Evolutionary conservation across 2,113 vertebrate species (phyloP), one percentile per base, ranked within the genome.

Genomic region (Rhinolophus ferrumequinum): DNA sequence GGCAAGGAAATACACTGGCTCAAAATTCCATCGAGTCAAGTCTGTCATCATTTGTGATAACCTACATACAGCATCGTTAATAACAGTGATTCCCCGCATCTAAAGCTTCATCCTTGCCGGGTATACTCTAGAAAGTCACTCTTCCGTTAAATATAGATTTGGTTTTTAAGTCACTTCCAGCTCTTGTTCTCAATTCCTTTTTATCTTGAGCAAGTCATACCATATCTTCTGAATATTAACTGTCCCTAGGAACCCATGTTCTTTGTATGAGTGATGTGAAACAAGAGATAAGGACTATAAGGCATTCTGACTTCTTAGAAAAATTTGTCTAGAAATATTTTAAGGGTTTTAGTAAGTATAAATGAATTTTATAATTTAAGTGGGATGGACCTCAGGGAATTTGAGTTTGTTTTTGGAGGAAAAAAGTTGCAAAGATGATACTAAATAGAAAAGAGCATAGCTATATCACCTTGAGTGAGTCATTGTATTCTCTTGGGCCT

Each of bases 171-270:
- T 94, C 84, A 94, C 41, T 94, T 93, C 50, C 54, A 94, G 73
- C n/a, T 94, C 73, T 77, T 90, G 66, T 92, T 94, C 66, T 91
- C 73, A 96, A 97, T 84, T 95, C 73, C 26, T 83, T 92, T 96
- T 90, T 86, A 93, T 91, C 70, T 77, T 70, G 12, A 87, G n/a
- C 16, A 93, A 95, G 76, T 80, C 66, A 64, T 38, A 81, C 18
- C 3, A 86, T 1, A 81, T 56, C 82, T 82, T 95, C 76, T 84
- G 80, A 80, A 67, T 80, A 93, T 30, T 79, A 93, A 72, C 3
- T 56, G 6, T 76, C 28, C 69, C 64, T 28, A 62, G 56, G n/a
- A 94, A 66, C 35, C 38, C 21, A 14, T 62, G 21, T 58, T 56
- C 26, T 44, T 7, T 44, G 41, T 16, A 95, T 82, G 60, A 84